phyloP scores from a whole-genome alignment of 2,888 invertebrate genomes.

The Drosophila colorata region DNA sequence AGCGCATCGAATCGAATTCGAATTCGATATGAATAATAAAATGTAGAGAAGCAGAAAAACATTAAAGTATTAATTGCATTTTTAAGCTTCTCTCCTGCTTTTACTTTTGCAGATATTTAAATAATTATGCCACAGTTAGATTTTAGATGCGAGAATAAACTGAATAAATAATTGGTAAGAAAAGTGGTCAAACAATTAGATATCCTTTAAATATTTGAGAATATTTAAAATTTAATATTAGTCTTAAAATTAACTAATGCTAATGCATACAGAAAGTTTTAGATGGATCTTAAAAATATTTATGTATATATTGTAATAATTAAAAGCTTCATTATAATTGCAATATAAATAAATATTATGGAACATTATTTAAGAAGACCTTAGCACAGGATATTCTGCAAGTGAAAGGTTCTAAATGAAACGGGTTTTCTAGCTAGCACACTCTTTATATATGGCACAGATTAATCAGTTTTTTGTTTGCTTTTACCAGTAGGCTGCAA shows the following conservation, averaged over 20 bases:
- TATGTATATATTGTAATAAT: too few relatives aligned
- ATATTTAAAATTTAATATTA: too few relatives aligned
- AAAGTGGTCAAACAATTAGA: too few relatives aligned
- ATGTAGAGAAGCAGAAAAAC: not conserved
- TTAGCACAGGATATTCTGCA: not conserved
- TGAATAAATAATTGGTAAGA: not conserved
- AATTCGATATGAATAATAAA: conserved; percentile 23
- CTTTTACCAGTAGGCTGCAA: conserved; percentile 7
- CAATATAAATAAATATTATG: too few relatives aligned
- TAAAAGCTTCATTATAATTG: too few relatives aligned
- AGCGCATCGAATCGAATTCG: conserved; percentile 6
- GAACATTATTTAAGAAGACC: too few relatives aligned
- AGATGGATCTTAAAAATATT: too few relatives aligned
- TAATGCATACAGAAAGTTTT: too few relatives aligned
- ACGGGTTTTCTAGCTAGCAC: not conserved
- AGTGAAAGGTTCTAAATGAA: not conserved
- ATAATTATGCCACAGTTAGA: conserved; percentile 8
- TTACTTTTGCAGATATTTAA: not conserved
- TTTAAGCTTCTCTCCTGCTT: not conserved
- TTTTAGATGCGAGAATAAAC: too few relatives aligned
- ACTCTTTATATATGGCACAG: not conserved
- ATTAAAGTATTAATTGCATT: not conserved
- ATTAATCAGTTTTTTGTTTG: conserved; percentile 6
- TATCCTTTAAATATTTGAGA: too few relatives aligned
- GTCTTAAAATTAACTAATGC: too few relatives aligned